Evolutionary conservation across 2,797 vertebrate genomes (phyloP), one percentile per base, ranked within the genome.

Genomic region (Poliocrania exsul): DNA sequence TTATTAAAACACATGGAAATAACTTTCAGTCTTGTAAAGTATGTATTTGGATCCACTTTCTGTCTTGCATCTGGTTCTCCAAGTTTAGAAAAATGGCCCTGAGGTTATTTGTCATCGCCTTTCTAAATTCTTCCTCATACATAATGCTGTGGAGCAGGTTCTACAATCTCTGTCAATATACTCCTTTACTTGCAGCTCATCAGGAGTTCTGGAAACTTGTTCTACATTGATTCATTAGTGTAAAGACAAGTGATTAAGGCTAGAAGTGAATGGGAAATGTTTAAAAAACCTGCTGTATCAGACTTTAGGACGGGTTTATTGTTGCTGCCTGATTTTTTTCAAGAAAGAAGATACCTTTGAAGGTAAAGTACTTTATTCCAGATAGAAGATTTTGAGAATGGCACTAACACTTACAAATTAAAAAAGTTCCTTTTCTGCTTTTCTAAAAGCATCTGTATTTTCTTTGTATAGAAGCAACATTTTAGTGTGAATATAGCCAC

Each of bases 111-210:
- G 69, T 90, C 84, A 58, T 44, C 51, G 51, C 37, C 42, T 92
- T 94, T 71, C 61, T 71, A 40, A 91, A 78, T 91, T 85, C 78
- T 91, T 96, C 62, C 0, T 1, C 57, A 54, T 74, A 25, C 46
- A 26, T 44, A 93, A 88, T 74, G 92, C 65, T 65, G 92, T 56
- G 57, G 88, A 95, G 62, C 95, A 91, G 90, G 91, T 96, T 95
- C 91, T 92, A 67, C 92, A 77, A 6, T 80, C 77, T 84, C 60
- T 92, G 67, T 67, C 90, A 85, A 44, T 91, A 67, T 17, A 40
- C 28, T 86, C 53, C 37, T 91, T 81, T 57, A 50, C 71, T 60
- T 89, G 62, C 61, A 67, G 61, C 64, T 85, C 60, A 71, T 67
- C 35, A 33, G 42, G 35, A 67, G n/a, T 80, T 92, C 83, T 2